Conservation (phyloP, 1,140 invertebrate species). For the Mamestra configurata region DNA sequence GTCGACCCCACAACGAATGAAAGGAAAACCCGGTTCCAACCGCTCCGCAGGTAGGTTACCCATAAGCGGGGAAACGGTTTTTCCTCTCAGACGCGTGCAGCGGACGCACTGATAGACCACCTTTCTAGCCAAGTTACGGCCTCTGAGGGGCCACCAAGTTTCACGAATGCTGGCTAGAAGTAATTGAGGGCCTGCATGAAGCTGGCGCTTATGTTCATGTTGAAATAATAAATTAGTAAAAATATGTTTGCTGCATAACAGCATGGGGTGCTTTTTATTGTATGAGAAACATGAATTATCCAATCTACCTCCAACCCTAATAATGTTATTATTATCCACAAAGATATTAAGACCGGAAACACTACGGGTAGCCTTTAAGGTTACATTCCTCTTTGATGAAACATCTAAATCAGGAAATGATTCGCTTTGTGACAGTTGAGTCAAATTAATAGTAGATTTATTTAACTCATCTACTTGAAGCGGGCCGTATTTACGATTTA, state of each 20-base stretch:
- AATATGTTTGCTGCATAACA: conserved; percentile 36
- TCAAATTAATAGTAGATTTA: too few species aligned
- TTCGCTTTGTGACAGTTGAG: conserved; percentile 39
- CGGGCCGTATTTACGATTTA: too few species aligned
- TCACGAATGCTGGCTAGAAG: conserved; percentile 34
- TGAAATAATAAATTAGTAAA: conserved; percentile 9
- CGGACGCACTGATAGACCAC: conserved; percentile 43
- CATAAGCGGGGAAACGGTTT: conserved; percentile 21
- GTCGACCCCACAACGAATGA: too few species aligned
- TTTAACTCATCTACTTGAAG: too few species aligned
- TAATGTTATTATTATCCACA: conserved; percentile 61
- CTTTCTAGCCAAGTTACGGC: conserved; percentile 38
- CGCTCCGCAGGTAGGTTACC: conserved; percentile 52
- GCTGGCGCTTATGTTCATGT: conserved; percentile 9
- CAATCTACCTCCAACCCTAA: conserved; percentile 71
- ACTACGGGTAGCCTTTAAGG: too few species aligned
- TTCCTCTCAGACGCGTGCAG: conserved; percentile 30
- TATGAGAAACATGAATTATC: conserved; percentile 47
- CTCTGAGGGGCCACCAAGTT: conserved; percentile 36
- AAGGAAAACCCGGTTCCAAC: conserved; percentile 59
- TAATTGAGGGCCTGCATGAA: conserved; percentile 36
- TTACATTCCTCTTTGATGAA: conserved; percentile 13
- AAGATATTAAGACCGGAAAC: conserved; percentile 62
- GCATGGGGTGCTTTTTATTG: not conserved
- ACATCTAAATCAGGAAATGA: conserved; percentile 15